Evolutionary conservation across 2,888 invertebrate species (phyloP), one percentile per base, ranked within the genome.

Genomic region (Plebejus melissa): DNA sequence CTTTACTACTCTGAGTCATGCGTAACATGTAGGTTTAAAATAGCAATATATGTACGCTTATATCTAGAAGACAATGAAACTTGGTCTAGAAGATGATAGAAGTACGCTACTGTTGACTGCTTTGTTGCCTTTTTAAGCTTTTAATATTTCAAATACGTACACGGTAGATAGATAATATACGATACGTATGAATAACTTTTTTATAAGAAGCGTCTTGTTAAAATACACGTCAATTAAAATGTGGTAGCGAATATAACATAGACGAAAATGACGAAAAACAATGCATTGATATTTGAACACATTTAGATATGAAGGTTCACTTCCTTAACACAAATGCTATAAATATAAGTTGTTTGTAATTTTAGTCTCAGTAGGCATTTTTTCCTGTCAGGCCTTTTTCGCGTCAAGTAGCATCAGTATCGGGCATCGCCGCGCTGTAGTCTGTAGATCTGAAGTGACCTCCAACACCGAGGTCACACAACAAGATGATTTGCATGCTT

Each of bases 1-100:
- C 65, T 65, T 65, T 65, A 32, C 7, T 3, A 11, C 65, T 65
- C 65, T 65, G 65, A 65, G 5, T 65, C 65, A 65, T 32, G 65
- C 36, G 60, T 60, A 22, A 58, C 7, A 7, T 54, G 6, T 28
- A 28, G 4, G 28, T 28, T 65, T 65, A 28, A 11, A 32, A 36
- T 13, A 65, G 1, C 13, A 32, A 4, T 7, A 13, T 65, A 65
- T 4, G 28, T 60, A 22, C 7, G 28, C 28, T 11, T 60, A 4
- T 2, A 60, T 46, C 9, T 11, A 46, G 9, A 58, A 22, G 22
- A n/a, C 16, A 22, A 58, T 22, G 2, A n/a, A 5, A 22, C 2
- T n/a, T 36, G 5, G 16, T 4, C 32, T 65, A 65, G 16, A 54
- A 54, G 4, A 1, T 32, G 32, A 32, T 46, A 2, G 54, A 54